phyloP scores from a whole-genome alignment of 2,888 invertebrate species.

The Drosophila anomalata region DNA sequence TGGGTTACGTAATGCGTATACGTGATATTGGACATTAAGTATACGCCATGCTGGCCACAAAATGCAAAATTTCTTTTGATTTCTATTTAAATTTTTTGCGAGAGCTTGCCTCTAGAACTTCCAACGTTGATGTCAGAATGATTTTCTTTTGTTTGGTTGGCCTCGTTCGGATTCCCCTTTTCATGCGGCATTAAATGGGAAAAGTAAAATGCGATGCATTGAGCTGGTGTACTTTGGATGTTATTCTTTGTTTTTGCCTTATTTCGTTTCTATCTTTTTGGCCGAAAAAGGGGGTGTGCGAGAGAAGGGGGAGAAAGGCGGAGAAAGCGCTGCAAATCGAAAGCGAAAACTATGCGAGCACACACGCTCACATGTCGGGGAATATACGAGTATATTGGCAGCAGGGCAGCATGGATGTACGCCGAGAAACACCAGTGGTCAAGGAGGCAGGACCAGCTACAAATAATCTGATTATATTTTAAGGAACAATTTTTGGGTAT shows the following conservation, averaged over 20 bases:
- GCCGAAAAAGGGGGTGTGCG: neutral
- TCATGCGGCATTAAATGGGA: conserved; percentile 62
- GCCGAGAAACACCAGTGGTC: conserved; percentile 10
- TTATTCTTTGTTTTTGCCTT: conserved; percentile 23
- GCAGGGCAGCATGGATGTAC: conserved; percentile 28
- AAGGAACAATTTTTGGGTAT: too few species aligned
- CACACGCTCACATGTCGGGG: conserved; percentile 19
- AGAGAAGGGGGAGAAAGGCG: conserved; percentile 9
- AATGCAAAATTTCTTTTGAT: too few species aligned
- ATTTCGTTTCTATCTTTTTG: neutral
- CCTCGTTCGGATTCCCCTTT: conserved; percentile 16
- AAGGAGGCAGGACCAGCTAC: neutral
- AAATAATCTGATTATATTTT: neutral
- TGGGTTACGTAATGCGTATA: conserved; percentile 82
- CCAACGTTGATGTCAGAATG: conserved; percentile 16
- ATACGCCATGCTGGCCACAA: neutral
- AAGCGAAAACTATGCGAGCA: conserved; percentile 75
- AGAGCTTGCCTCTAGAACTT: neutral
- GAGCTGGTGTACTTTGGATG: conserved; percentile 42
- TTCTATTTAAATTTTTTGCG: too few species aligned
- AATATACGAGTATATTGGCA: conserved; percentile 40
- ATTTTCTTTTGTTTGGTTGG: conserved; percentile 9
- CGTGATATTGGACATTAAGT: neutral
- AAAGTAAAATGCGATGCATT: conserved; percentile 59
- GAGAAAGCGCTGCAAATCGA: conserved; percentile 78